Conservation (phyloP, 2,113 vertebrate genomes). For the Peucedramus taeniatus region DNA sequence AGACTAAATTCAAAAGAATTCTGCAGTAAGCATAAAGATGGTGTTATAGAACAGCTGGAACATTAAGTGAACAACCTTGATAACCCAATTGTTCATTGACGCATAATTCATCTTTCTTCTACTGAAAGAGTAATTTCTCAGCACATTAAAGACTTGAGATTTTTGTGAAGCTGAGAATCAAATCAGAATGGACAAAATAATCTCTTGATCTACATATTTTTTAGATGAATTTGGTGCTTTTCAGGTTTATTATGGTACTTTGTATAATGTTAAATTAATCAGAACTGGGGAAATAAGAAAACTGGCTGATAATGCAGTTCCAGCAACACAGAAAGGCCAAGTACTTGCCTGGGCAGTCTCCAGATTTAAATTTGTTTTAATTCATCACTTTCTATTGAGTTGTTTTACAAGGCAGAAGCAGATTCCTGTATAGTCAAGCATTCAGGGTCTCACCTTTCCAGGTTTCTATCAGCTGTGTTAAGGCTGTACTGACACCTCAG, state of each 20-base stretch:
- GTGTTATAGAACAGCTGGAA: slow-evolving; percentile 53
- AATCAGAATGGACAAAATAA: not conserved
- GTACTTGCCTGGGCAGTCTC: not conserved
- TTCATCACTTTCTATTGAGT: not conserved
- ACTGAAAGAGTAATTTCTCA: slow-evolving; percentile 13
- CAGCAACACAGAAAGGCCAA: not conserved
- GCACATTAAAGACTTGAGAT: not conserved
- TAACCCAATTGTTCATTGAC: slow-evolving; percentile 42
- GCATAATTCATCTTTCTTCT: slow-evolving; percentile 23
- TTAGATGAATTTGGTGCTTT: not conserved
- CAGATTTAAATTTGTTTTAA: not conserved
- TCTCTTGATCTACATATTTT: not conserved
- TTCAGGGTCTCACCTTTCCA: not conserved
- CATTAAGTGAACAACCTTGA: slow-evolving; percentile 14
- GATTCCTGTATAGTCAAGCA: not conserved
- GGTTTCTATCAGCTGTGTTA: not conserved
- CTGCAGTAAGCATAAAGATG: not conserved
- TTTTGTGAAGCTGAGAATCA: slow-evolving; percentile 18
- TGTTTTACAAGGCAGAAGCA: not conserved
- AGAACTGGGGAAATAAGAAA: not conserved
- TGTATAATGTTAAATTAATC: not conserved
- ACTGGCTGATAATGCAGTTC: not conserved
- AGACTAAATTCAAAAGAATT: slow-evolving; percentile 36
- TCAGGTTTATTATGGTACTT: not conserved
- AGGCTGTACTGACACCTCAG: not conserved